Evolutionary conservation across 2,797 vertebrate genomes (phyloP).

Genomic region (Characodon lateralis): DNA sequence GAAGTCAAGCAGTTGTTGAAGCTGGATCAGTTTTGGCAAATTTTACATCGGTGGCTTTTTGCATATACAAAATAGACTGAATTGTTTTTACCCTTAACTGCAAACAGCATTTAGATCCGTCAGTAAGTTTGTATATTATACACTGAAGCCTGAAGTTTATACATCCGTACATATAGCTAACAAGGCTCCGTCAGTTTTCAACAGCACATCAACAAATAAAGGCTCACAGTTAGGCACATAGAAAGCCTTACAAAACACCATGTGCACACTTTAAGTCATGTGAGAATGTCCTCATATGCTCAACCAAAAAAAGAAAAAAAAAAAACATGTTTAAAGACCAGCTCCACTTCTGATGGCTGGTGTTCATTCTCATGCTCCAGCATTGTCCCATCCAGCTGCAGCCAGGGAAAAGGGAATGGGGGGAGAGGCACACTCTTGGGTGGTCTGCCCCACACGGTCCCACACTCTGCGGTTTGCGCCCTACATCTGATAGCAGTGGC

Average conservation of each 20-base stretch:
- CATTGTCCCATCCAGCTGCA: constrained; percentile 75
- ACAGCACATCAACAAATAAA: constrained; percentile 52
- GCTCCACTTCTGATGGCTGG: constrained; percentile 53
- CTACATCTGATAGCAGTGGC: constrained; percentile 80
- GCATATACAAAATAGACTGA: neutral
- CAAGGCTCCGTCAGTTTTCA: constrained; percentile 39
- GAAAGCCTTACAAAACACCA: constrained; percentile 27
- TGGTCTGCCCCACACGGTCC: constrained; percentile 81
- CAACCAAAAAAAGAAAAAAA: constrained; percentile 61
- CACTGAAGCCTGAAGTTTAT: neutral
- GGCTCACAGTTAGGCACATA: constrained; percentile 32
- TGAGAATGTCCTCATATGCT: constrained; percentile 45
- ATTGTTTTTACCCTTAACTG: neutral
- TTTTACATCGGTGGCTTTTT: neutral
- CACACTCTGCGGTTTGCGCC: constrained; percentile 80
- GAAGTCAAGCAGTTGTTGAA: constrained; percentile 5
- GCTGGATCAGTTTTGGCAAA: neutral
- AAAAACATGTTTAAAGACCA: constrained; percentile 36
- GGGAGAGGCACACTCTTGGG: constrained; percentile 70
- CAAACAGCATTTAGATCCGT: neutral
- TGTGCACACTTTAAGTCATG: constrained; percentile 32
- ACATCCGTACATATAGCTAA: neutral
- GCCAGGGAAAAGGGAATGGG: constrained; percentile 51
- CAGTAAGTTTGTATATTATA: neutral
- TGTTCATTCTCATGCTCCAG: constrained; percentile 76